Conservation (phyloP, 2,113 vertebrate genomes). For the Vulpes lagopus region DNA sequence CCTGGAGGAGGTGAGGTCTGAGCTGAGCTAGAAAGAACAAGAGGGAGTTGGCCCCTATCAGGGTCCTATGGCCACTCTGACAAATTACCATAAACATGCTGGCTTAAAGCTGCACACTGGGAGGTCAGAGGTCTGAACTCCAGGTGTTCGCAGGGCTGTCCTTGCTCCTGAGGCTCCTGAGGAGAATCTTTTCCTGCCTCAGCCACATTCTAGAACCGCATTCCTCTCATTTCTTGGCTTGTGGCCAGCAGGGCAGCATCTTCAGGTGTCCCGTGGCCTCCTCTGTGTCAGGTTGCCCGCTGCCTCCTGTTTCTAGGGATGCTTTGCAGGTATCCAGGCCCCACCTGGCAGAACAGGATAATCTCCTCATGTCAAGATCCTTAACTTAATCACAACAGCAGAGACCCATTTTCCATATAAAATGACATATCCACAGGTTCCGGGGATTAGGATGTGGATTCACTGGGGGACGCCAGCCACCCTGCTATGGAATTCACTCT, state of each 20-base stretch:
- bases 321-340: rapidly evolving
- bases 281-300: background rate
- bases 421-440: too few species aligned
- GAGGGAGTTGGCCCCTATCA: background rate
- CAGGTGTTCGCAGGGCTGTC: rapidly evolving
- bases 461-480: background rate
- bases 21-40: background rate
- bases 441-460: rapidly evolving
- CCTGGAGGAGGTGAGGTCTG: background rate
- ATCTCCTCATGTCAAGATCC: too few species aligned
- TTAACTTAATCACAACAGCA: background rate
- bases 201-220: rapidly evolving
- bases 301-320: background rate
- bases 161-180: background rate
- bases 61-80: background rate
- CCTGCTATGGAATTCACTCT: rapidly evolving
- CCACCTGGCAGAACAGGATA: background rate
- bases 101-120: too few species aligned
- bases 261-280: rapidly evolving
- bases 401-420: background rate
- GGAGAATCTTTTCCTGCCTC: background rate
- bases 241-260: background rate
- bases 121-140: background rate
- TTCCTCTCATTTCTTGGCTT: background rate
- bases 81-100: rapidly evolving